Conservation (phyloP, 2,113 vertebrate species). For the Corydoras sp. region DNA sequence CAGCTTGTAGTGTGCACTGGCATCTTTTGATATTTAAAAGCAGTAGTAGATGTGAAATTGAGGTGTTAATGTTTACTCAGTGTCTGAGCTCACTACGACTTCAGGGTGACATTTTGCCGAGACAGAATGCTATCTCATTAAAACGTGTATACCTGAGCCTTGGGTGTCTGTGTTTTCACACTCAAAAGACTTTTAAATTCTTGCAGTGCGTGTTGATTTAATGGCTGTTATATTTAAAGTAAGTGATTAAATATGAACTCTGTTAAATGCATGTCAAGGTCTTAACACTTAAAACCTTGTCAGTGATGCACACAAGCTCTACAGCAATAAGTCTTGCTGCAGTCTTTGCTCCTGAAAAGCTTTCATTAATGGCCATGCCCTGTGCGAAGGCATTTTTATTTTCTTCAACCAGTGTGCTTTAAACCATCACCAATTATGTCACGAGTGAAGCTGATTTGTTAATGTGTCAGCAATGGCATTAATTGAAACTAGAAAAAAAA, state of each 20-base stretch:
- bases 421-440: constrained; percentile 57
- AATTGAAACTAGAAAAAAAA: no score
- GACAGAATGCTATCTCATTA: constrained; percentile 46
- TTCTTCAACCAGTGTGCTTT: constrained; percentile 56
- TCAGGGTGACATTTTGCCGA: constrained; percentile 26
- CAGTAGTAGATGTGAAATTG: constrained; percentile 39
- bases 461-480: no score
- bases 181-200: neutral
- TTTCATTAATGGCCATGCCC: constrained; percentile 57
- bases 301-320: neutral
- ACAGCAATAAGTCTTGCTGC: no score
- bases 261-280: neutral
- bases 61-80: constrained; percentile 46
- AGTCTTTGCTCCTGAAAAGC: constrained; percentile 5
- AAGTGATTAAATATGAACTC: neutral
- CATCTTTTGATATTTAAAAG: constrained; percentile 47
- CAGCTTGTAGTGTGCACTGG: constrained; percentile 28
- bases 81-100: constrained; percentile 31
- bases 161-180: constrained; percentile 7
- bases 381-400: constrained; percentile 54
- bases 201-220: constrained; percentile 1
- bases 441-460: constrained; percentile 49
- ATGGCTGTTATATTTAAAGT: neutral
- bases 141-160: constrained; percentile 26
- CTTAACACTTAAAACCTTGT: neutral